Evolutionary conservation across 1,140 invertebrate genomes (phyloP), one percentile per base, ranked within the genome.

Genomic region (Caenorhabditis briggsae): DNA sequence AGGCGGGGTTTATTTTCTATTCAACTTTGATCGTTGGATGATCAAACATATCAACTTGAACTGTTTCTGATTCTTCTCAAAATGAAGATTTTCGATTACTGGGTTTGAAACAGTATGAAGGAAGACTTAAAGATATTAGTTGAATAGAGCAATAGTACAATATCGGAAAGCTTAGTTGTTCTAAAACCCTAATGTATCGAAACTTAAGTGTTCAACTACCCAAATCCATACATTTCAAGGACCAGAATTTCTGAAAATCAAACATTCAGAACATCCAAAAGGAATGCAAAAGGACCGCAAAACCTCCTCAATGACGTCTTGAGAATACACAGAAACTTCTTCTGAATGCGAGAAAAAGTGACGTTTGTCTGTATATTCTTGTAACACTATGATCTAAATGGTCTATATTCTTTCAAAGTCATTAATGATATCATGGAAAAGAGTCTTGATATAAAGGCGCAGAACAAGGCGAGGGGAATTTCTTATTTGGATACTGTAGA

Each of bases 321-420:
- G 70, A 78, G 70, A 78, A 78, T 50, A 50, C 46, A 78, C 2
- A 78, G 41, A 78, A 78, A 18, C 70, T 41, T 78, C 9, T 70
- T 70, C 41, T 46, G 11, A n/a, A 18, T 46, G 65, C 14, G n/a
- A 14, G 16, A 2, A 70, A 70, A 50, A 78, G 46, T 78, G 70
- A 78, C 70, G 70, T 70, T 70, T 70, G 12, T 53, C 16, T 53
- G n/a, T 59, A 65, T 11, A 65, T 65, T 41, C 33, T 16, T 14
- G n/a, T 74, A 43, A 74, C 46, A 74, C 46, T 41, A 74, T 78
- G 70, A 78, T 78, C 70, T 50, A 78, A 50, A 78, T 78, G 70
- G 70, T 78, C 70, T 78, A 50, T 23, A 78, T 78, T 78, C 70
- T 12, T 23, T 33, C 33, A 33, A 33, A 48, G 43, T 20, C n/a